phyloP scores from a whole-genome alignment of 1,140 invertebrate species.

The Stegodyphus dumicola region DNA sequence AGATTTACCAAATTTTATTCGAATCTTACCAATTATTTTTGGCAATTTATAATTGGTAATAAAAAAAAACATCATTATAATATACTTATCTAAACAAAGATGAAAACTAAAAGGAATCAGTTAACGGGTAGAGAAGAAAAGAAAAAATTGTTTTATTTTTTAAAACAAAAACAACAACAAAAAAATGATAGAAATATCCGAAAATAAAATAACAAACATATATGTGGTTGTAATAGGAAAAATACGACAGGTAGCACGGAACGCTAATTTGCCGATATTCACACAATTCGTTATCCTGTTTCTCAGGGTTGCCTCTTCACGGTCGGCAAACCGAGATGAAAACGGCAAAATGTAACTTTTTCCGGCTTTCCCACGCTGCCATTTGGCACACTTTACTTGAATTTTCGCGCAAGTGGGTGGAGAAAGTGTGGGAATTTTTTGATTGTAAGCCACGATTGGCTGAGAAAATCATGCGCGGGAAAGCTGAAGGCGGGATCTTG shows the following conservation, averaged over 20 bases:
- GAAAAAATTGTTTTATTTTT: background rate
- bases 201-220: background rate
- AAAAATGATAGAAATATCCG: background rate
- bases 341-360: constrained; percentile 46
- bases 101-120: no score
- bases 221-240: background rate
- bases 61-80: no score
- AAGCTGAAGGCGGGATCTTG: constrained; percentile 26
- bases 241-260: constrained; percentile 46
- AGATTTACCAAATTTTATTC: no score
- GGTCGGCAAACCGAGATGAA: constrained; percentile 43
- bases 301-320: constrained; percentile 53
- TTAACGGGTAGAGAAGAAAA: no score
- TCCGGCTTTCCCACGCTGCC: constrained; percentile 51
- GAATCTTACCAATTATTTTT: no score
- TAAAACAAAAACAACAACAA: background rate
- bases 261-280: constrained; percentile 56
- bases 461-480: constrained; percentile 15
- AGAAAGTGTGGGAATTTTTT: constrained; percentile 59
- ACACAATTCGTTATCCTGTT: constrained; percentile 52
- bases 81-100: no score
- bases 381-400: constrained; percentile 50
- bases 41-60: no score
- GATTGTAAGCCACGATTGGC: constrained; percentile 14
- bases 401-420: constrained; percentile 45